phyloP scores from a whole-genome alignment of 2,797 vertebrate genomes.

The Meda fulgida region DNA sequence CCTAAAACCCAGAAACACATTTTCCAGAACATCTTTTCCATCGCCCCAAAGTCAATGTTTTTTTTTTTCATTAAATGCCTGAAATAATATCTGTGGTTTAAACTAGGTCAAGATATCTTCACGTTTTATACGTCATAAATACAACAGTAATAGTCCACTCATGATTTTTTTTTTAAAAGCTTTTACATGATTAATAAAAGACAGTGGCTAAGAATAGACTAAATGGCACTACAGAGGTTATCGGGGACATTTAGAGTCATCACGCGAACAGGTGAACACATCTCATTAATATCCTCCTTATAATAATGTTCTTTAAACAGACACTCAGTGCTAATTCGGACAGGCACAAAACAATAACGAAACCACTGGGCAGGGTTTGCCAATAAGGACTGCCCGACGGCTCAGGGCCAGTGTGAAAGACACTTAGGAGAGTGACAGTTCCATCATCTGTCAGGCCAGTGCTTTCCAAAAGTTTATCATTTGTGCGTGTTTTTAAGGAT shows the following conservation, averaged over 20 bases:
- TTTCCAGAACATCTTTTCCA: neutral
- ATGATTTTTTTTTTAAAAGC: neutral
- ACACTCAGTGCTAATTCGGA: no score
- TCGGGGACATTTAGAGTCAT: neutral
- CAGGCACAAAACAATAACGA: no score
- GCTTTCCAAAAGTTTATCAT: no score
- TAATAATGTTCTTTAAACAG: neutral
- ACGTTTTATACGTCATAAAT: neutral
- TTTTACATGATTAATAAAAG: neutral
- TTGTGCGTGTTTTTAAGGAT: no score
- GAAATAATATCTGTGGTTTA: neutral
- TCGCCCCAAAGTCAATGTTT: rapidly evolving
- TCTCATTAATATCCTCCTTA: neutral
- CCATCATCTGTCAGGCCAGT: no score
- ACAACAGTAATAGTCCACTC: neutral
- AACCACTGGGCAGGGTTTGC: no score
- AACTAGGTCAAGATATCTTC: neutral
- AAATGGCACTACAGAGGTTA: neutral
- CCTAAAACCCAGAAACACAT: neutral
- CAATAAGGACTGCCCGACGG: no score
- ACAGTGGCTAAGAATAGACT: neutral
- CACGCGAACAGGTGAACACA: neutral
- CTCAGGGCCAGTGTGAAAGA: no score
- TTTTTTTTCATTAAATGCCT: neutral
- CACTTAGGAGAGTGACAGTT: no score